Evolutionary conservation across 1,140 invertebrate genomes (phyloP), one percentile per base, ranked within the genome.

Genomic region (Saxidomus purpurata): DNA sequence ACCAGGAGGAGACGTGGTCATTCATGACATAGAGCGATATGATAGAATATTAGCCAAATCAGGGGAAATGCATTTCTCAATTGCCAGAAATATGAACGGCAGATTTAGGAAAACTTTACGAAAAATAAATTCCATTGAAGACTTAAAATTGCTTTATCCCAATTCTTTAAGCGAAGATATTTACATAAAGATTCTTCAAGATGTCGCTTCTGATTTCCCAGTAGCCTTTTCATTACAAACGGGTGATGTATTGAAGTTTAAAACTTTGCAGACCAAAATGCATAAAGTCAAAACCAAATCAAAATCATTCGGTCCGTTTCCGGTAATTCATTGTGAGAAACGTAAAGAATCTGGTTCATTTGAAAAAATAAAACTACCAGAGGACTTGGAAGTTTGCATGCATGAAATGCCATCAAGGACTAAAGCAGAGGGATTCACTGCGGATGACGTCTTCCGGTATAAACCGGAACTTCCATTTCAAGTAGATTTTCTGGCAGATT

Each of bases 401-500:
- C 79, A 83, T 40, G 87, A 89, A 34, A 59, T 89, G 52, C 87
- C 87, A 34, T 49, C 63, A 2, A 55, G 67, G n/a, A 31, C 67
- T 9, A 89, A 76, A 59, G 87, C 40, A 25, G 81, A 77, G 31
- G 87, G 87, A 11, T 89, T 89, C 55, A 47, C 79, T 34, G 49
- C 67, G 4, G 69, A 76, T 31, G 87, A 89, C 22, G 87, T 83
- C 34, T 89, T 89, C 52, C 61, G 87, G 47, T 83, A 47, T 61
- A 52, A 69, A 52, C 79, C 81, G 11, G 69, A 83, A 82, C 67
- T 89, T 38, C 87, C 87, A n/a, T 36, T 83, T 28, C 15, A 43
- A 0, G 87, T 89, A 19, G 87, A 89, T 77, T 89, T 89, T 77
- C 71, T 89, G 13, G 80, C 87, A 25, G 87, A 89, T 63, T 83